Percentiles rank a stretch among this genome's conserved stretches.
These are phyloP conservation scores for Vannuccia rotundouncinata DNA, from an alignment of 2,888 invertebrate genomes.

Conservation along the genomic window DNA sequence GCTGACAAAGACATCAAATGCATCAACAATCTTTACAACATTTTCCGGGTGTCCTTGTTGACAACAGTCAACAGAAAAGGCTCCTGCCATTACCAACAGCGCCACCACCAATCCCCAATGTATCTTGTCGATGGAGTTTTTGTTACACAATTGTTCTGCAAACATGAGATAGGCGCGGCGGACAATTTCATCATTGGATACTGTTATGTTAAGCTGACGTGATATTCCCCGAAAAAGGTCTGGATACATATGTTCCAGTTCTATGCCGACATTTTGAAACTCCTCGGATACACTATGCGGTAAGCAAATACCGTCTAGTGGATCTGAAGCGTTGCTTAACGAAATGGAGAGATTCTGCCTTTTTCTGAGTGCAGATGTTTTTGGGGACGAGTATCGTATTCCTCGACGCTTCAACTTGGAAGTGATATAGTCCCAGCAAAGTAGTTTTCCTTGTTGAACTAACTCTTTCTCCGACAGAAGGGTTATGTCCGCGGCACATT, in stretches of 20 bases:
- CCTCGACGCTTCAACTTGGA: too few relatives aligned
- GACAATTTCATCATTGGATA: constrained; percentile 55
- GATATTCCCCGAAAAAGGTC: constrained; percentile 63
- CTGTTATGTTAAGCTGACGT: constrained; percentile 55
- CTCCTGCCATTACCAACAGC: constrained; percentile 73
- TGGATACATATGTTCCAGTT: constrained; percentile 72
- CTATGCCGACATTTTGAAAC: constrained; percentile 64
- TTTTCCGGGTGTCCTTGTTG: constrained; percentile 70
- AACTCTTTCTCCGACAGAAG: too few relatives aligned
- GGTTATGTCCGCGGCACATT: too few relatives aligned
- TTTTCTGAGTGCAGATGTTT: too few relatives aligned
- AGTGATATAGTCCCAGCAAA: too few relatives aligned
- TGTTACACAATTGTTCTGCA: constrained; percentile 67
- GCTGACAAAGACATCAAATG: constrained; percentile 68
- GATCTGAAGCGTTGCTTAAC: too few relatives aligned
- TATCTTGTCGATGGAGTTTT: constrained; percentile 56
- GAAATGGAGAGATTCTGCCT: too few relatives aligned
- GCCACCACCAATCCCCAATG: constrained; percentile 63
- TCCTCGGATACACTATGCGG: constrained; percentile 46
- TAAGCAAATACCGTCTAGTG: too few relatives aligned
- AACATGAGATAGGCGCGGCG: constrained; percentile 65
- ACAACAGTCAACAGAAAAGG: constrained; percentile 73
- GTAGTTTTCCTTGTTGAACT: too few relatives aligned
- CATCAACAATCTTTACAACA: constrained; percentile 69
- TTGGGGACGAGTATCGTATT: too few relatives aligned